These are phyloP conservation scores for Engraulis encrasicolus DNA, from an alignment of 2,113 vertebrate genomes.

Conservation along the genomic window DNA sequence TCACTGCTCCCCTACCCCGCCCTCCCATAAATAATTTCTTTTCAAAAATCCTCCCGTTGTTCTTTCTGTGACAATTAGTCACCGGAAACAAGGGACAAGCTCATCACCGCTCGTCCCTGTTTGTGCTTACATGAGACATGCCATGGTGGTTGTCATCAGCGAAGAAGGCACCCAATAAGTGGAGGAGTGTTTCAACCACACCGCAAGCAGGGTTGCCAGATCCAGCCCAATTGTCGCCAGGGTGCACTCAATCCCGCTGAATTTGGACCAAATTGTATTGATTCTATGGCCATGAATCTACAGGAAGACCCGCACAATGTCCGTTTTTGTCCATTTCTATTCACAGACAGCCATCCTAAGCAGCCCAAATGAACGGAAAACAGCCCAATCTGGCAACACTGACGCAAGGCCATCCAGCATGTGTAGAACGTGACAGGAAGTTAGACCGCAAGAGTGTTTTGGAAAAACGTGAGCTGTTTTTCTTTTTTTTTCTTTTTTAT, in stretches of 20 bases:
- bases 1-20: background rate
- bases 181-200: slow-evolving; percentile 28
- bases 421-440: slow-evolving; percentile 44
- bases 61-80: slow-evolving; percentile 56
- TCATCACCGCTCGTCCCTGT: slow-evolving; percentile 51
- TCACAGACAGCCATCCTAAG: too few relatives aligned
- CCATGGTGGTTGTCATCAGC: slow-evolving; percentile 57
- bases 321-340: too few relatives aligned
- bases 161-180: slow-evolving; percentile 55
- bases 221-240: too few relatives aligned
- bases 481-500: background rate
- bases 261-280: too few relatives aligned
- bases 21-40: slow-evolving; percentile 2
- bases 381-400: too few relatives aligned
- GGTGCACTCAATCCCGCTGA: too few relatives aligned
- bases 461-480: background rate
- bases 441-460: background rate
- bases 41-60: slow-evolving; percentile 52
- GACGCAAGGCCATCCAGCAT: background rate
- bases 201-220: too few relatives aligned
- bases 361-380: too few relatives aligned
- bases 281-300: too few relatives aligned
- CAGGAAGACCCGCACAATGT: too few relatives aligned
- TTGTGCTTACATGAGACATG: slow-evolving; percentile 66
- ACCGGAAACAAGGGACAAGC: slow-evolving; percentile 60